Conservation (phyloP, 2,113 vertebrate species). For the Anser cygnoides region DNA sequence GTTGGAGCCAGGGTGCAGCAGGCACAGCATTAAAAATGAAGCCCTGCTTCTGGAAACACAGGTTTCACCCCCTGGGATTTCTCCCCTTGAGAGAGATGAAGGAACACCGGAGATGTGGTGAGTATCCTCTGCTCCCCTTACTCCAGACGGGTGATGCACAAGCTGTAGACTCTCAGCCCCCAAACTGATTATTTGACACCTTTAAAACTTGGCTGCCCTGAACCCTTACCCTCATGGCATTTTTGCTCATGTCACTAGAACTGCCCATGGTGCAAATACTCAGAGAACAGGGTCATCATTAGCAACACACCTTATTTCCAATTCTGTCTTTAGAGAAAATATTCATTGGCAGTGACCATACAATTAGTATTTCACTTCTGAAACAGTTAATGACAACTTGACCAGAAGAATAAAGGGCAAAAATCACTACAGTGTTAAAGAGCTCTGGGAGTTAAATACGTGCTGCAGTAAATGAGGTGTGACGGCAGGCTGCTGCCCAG, state of each 20-base stretch:
- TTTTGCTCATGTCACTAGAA: not conserved
- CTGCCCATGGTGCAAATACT: not conserved
- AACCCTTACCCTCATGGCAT: not conserved
- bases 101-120: not conserved
- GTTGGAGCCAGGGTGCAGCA: not conserved
- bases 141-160: rapidly evolving
- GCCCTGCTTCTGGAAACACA: not conserved
- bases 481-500: not conserved
- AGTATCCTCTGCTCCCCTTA: not conserved
- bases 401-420: not conserved
- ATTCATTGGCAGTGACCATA: not conserved
- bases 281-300: not conserved
- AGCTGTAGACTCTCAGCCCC: not conserved
- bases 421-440: not conserved
- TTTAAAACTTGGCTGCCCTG: not conserved
- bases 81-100: not conserved
- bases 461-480: not conserved
- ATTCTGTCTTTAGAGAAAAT: conserved; percentile 18
- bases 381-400: not conserved
- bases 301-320: not conserved
- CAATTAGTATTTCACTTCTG: not conserved
- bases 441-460: not conserved
- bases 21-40: not conserved
- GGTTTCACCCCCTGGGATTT: not conserved
- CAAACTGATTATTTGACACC: not conserved